Evolutionary conservation across 2,888 invertebrate genomes (phyloP), one percentile per base, ranked within the genome.

Genomic region (Dascillus cervinus): DNA sequence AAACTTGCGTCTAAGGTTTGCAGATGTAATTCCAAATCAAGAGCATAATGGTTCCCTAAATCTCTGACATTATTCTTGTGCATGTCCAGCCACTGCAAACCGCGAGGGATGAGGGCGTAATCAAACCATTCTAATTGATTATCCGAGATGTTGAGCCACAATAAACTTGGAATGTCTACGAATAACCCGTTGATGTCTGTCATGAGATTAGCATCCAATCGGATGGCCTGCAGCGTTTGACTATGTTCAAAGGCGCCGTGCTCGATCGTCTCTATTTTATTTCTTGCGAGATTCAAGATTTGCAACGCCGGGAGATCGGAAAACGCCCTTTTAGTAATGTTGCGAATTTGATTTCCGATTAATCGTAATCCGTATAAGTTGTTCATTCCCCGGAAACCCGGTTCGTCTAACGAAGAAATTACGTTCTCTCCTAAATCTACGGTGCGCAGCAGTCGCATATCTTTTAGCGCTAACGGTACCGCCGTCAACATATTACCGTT

Each of bases 341-440:
- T 87, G 56, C 78, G 79, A 52, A 87, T 75, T 64, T 82, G 81
- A 68, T 95, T 95, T 43, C 88, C 87, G 53, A 92, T 88, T 57
- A 96, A 70, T 39, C 91, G 77, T 44, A 96, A 69, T 10, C 89
- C 87, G 59, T 88, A 87, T 34, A 96, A 74, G 60, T 86, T 87
- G 45, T 77, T 79, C 70, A 95, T 75, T 24, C 87, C 87, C 41
- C 80, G 75, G 61, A 92, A 88, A 27, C 85, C 82, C 5, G 83
- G 79, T 47, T 85, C 81, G 47, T 86, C 85, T 37, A 96, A 66
- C 34, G 76, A 75, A 32, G 77, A 75, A 59, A 97, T 84, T 60
- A 78, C 74, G 69, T 96, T 96, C 66, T 92, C 90, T 34, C 90
- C 91, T 47, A 96, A 71, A 68, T 92, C 90, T 39, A 96, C 78